phyloP scores from a whole-genome alignment of 2,888 invertebrate genomes.

The Platynereis dumerilii region DNA sequence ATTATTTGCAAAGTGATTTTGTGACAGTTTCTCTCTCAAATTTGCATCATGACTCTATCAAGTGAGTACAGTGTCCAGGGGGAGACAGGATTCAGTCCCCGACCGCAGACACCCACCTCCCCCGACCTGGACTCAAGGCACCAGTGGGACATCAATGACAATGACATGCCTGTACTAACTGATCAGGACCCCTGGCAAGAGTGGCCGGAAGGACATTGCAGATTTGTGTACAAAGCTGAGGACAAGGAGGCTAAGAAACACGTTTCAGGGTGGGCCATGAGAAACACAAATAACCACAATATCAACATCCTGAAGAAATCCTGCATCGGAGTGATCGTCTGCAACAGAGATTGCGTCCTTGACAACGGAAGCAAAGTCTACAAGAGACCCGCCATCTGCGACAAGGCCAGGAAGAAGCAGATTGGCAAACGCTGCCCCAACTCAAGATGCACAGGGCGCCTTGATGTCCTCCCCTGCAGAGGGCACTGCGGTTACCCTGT shows the following conservation, averaged over 20 bases:
- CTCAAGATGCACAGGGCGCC: constrained; percentile 76
- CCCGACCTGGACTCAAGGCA: constrained; percentile 20
- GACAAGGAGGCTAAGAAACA: constrained; percentile 92
- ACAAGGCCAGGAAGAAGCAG: constrained; percentile 73
- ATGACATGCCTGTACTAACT: constrained; percentile 58
- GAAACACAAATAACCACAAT: constrained; percentile 98
- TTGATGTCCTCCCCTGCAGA: constrained; percentile 89
- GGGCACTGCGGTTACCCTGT: constrained; percentile 98
- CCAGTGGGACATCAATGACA: constrained; percentile 34
- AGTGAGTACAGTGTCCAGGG: no score
- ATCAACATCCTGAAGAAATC: constrained; percentile 74
- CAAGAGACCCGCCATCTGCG: constrained; percentile 93
- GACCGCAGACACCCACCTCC: no score
- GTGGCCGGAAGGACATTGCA: constrained; percentile 95
- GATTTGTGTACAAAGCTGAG: constrained; percentile 82
- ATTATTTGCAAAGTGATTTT: no score
- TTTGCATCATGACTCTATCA: no score
- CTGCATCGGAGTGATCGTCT: constrained; percentile 89
- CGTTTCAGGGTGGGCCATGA: constrained; percentile 98
- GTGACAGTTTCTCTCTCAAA: no score
- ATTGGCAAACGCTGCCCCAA: constrained; percentile 86
- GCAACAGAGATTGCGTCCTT: constrained; percentile 82
- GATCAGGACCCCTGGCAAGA: constrained; percentile 87
- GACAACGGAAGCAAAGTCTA: constrained; percentile 77
- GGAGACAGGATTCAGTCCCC: no score